Conservation (phyloP, 2,888 invertebrate genomes). For the Drosophila tripunctata region DNA sequence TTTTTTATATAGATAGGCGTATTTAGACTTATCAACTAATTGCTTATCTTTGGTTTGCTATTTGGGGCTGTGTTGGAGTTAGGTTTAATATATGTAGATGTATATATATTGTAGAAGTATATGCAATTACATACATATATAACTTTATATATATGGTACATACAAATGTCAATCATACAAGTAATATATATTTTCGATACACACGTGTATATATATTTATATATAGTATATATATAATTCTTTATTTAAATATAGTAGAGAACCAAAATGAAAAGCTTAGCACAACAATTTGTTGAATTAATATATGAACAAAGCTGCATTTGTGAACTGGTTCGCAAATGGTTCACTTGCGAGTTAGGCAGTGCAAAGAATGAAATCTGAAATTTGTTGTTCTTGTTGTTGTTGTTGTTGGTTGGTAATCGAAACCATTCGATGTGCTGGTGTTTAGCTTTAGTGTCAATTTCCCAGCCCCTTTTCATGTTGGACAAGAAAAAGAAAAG, state of each 20-base stretch:
- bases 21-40: constrained; percentile 62
- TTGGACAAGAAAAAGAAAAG: constrained; percentile 14
- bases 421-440: constrained; percentile 48
- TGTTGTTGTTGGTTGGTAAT: constrained; percentile 6
- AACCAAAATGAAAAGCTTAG: constrained; percentile 71
- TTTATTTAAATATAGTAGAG: constrained; percentile 26
- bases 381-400: background rate
- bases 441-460: background rate
- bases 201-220: constrained; percentile 33
- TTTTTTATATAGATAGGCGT: constrained; percentile 64
- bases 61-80: constrained; percentile 33
- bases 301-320: constrained; percentile 8
- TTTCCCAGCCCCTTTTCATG: constrained; percentile 1
- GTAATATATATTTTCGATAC: constrained; percentile 53
- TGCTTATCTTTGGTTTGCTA: constrained; percentile 40
- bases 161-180: constrained; percentile 56
- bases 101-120: constrained; percentile 21
- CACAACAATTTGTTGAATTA: constrained; percentile 51
- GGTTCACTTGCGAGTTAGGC: constrained; percentile 25
- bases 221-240: background rate
- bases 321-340: constrained; percentile 25
- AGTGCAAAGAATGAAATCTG: constrained; percentile 20
- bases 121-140: constrained; percentile 38
- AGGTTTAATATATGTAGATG: constrained; percentile 42
- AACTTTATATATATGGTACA: constrained; percentile 58